Evolutionary conservation across 2,797 vertebrate species (phyloP).

Genomic region (Thalassophryne amazonica): DNA sequence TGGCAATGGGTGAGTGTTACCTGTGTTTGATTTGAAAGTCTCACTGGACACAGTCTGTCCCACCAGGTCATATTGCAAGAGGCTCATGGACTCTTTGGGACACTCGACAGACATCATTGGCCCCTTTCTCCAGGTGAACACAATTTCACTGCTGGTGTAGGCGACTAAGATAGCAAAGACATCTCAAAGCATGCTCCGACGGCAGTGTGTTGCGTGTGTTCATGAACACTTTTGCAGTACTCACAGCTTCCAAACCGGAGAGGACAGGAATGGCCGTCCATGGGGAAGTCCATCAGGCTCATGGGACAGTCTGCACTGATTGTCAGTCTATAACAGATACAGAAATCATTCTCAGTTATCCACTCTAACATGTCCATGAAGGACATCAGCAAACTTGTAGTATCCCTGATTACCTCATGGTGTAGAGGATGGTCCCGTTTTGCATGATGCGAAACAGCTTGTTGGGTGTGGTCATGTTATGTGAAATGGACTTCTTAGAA

Average conservation of each 20-base stretch:
- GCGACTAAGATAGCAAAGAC: conserved; percentile 65
- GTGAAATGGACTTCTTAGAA: conserved; percentile 77
- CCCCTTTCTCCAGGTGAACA: conserved; percentile 83
- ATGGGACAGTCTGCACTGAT: conserved; percentile 81
- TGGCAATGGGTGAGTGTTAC: conserved; percentile 40
- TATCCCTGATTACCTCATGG: conserved; percentile 74
- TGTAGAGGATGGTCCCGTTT: conserved; percentile 84
- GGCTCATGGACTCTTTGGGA: conserved; percentile 81
- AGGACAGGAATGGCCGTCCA: conserved; percentile 83
- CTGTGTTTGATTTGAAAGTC: conserved; percentile 77
- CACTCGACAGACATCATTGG: conserved; percentile 73
- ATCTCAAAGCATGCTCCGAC: background rate
- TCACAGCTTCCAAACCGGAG: conserved; percentile 84
- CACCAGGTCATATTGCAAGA: conserved; percentile 82
- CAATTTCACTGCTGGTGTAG: conserved; percentile 78
- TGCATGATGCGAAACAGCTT: conserved; percentile 85
- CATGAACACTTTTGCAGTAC: conserved; percentile 25
- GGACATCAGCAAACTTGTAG: background rate
- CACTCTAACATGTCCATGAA: background rate
- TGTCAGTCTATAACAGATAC: conserved; percentile 68
- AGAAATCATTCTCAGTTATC: background rate
- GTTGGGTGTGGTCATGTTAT: conserved; percentile 84
- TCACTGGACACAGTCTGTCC: conserved; percentile 75
- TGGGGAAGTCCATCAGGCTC: conserved; percentile 79
- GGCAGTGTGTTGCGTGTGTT: background rate